These are phyloP conservation scores for Portevinia maculata DNA, from an alignment of 2,888 invertebrate species.

Conservation along the genomic window DNA sequence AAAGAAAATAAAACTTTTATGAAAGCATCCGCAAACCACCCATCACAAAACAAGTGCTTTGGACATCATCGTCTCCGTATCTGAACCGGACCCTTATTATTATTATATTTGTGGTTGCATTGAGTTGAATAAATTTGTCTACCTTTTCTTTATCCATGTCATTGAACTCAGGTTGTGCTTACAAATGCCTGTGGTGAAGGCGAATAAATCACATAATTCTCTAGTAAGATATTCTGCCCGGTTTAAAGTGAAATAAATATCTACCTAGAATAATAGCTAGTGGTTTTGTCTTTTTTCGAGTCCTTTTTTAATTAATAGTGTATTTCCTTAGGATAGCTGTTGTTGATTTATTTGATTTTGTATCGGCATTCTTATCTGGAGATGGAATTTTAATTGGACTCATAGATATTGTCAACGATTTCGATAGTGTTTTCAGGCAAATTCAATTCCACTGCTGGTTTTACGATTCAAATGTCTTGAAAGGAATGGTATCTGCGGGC, in stretches of 20 bases:
- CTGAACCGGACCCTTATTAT: constrained; percentile 1
- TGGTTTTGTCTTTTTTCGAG: constrained; percentile 10
- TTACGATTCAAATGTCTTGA: no score
- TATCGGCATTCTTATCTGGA: no score
- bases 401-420: neutral
- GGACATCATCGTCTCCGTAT: no score
- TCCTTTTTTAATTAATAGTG: constrained; percentile 20
- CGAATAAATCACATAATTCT: neutral
- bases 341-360: constrained; percentile 24
- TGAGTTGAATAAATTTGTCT: constrained; percentile 16
- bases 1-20: no score
- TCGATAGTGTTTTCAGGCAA: neutral
- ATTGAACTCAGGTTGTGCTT: constrained; percentile 13
- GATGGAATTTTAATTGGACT: constrained; percentile 14
- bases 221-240: neutral
- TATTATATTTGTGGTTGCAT: constrained; percentile 11
- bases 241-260: constrained; percentile 3
- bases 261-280: no score
- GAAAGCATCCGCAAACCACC: no score
- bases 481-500: no score
- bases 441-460: constrained; percentile 9
- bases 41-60: no score
- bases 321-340: constrained; percentile 16
- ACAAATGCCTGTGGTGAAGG: neutral
- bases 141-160: constrained; percentile 6